Evolutionary conservation across 2,113 vertebrate genomes (phyloP).

Genomic region (Beaufortia kweichowensis): DNA sequence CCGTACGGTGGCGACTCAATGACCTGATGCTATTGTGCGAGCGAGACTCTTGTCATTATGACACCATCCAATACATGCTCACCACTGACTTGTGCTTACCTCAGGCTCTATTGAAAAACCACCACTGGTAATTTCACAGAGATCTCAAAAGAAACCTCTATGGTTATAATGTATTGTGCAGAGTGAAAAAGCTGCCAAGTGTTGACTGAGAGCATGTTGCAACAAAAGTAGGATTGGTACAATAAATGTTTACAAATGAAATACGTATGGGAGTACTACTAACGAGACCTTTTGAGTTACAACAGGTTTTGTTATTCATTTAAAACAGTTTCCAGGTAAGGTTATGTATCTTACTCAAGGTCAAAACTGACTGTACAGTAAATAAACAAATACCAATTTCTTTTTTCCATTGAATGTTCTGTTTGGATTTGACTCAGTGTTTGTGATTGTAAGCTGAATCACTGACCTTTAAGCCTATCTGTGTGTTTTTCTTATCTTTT

Average conservation of each 20-base stretch:
- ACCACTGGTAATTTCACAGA: conserved; percentile 32
- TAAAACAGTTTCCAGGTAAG: conserved; percentile 19
- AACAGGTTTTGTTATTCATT: conserved; percentile 1
- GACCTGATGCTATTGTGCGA: conserved; percentile 42
- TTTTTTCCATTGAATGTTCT: neutral
- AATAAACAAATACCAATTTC: neutral
- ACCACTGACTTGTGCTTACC: conserved; percentile 35
- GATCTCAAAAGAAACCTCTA: conserved; percentile 6
- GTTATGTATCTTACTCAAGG: neutral
- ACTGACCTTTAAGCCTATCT: neutral
- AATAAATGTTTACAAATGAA: neutral
- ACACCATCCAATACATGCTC: conserved; percentile 27
- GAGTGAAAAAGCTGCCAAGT: conserved; percentile 4
- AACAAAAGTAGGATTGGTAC: neutral
- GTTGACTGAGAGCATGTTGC: conserved; percentile 12
- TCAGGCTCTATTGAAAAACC: conserved; percentile 6
- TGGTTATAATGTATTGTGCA: neutral
- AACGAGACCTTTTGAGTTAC: neutral
- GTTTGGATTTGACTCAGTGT: neutral
- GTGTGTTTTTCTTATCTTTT: neutral
- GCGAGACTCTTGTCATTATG: conserved; percentile 33
- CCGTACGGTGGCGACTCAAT: conserved; percentile 31
- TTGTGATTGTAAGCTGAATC: neutral
- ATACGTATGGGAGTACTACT: neutral
- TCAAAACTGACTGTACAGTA: conserved; percentile 7